Conservation (phyloP, 2,113 vertebrate genomes). For the Amphiprion ocellaris region DNA sequence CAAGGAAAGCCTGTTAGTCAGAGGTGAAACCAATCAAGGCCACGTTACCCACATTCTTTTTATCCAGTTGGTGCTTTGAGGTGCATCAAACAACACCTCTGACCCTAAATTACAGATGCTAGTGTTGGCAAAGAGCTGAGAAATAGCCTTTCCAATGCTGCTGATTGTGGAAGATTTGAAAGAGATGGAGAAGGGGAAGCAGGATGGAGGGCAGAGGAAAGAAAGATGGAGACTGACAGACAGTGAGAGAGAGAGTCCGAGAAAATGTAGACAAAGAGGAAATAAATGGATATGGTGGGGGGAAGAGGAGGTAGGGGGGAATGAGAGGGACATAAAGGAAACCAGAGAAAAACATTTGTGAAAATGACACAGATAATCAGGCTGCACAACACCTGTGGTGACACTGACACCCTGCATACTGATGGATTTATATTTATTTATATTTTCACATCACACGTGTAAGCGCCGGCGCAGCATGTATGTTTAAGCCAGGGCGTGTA, state of each 20-base stretch:
- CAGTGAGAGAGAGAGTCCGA: not conserved
- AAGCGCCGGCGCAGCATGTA: not conserved
- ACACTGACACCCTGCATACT: slow-evolving; percentile 19
- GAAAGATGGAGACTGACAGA: not conserved
- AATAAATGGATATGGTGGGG: not conserved
- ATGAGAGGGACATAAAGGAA: not conserved
- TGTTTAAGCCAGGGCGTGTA: not conserved
- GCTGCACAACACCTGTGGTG: slow-evolving; percentile 29
- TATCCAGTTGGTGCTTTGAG: not conserved
- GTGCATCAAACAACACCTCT: not conserved
- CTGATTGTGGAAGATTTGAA: slow-evolving; percentile 33
- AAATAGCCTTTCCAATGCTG: slow-evolving; percentile 2
- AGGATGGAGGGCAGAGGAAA: not conserved
- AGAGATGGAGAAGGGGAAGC: not conserved
- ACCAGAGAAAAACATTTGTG: slow-evolving; percentile 3
- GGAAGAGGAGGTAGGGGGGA: not conserved
- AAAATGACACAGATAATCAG: slow-evolving; percentile 11
- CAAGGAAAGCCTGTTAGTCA: not conserved
- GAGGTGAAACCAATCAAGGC: not conserved
- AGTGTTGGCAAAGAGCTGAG: not conserved
- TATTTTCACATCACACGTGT: not conserved
- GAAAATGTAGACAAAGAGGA: not conserved
- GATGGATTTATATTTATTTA: slow-evolving; percentile 9
- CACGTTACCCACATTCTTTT: not conserved
- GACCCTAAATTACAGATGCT: slow-evolving; percentile 13